phyloP scores from a whole-genome alignment of 1,140 invertebrate genomes.

The Ceratina japonica region DNA sequence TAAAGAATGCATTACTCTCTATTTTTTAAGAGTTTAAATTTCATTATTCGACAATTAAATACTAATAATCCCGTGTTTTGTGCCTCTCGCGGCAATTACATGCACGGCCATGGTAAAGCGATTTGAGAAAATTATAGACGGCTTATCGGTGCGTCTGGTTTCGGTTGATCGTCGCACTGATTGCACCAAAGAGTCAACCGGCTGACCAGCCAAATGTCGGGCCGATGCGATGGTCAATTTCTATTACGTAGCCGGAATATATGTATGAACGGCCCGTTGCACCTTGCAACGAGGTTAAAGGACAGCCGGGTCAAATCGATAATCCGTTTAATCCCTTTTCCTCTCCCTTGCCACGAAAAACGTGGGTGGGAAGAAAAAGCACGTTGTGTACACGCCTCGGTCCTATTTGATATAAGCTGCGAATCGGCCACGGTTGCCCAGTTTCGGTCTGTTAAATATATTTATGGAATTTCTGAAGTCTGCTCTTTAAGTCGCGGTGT shows the following conservation, averaged over 20 bases:
- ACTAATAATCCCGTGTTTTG: no score
- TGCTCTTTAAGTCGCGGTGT: neutral
- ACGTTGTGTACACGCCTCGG: neutral
- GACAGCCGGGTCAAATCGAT: constrained; percentile 54
- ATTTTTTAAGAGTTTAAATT: no score
- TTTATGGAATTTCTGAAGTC: constrained; percentile 9
- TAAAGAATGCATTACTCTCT: no score
- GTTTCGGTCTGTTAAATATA: constrained; percentile 10
- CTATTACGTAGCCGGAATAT: constrained; percentile 42
- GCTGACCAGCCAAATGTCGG: constrained; percentile 27
- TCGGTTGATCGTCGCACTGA: constrained; percentile 34
- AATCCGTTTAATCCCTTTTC: constrained; percentile 43
- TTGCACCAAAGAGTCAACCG: constrained; percentile 25
- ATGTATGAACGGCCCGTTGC: constrained; percentile 34
- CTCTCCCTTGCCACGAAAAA: no score
- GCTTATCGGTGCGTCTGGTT: constrained; percentile 14
- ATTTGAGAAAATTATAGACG: constrained; percentile 20
- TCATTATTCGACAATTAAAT: no score
- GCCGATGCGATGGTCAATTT: constrained; percentile 51
- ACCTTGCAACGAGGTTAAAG: constrained; percentile 47
- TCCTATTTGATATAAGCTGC: constrained; percentile 16
- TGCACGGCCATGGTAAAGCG: neutral
- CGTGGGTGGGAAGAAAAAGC: neutral
- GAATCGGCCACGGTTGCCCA: neutral
- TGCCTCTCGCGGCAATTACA: neutral